Evolutionary conservation across 2,888 invertebrate genomes (phyloP), one percentile per base, ranked within the genome.

Genomic region (Taphrorychus bicolor): DNA sequence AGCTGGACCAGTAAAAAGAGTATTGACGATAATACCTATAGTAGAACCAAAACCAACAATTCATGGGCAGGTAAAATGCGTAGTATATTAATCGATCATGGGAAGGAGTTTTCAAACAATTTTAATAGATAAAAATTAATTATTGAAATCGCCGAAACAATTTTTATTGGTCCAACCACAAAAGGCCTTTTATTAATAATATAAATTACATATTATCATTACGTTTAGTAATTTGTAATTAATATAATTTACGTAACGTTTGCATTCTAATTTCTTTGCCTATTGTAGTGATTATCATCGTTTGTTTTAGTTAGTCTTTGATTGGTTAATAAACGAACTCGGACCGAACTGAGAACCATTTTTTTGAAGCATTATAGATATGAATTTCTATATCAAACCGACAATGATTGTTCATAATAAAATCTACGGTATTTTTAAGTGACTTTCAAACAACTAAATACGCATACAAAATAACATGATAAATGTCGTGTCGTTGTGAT

Each of bases 241-340:
- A 69, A 69, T 69, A 69, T 69, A 69, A 69, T 69, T 69, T 70
- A 70, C 66, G 66, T 70, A 66, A 70, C 66, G 66, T 21, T 51
- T 18, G 45, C 17, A 9, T 45, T 51, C 51, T 51, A 51, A 11
- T 19, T 11, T 51, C 54, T 70, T 66, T 61, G 61, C 65, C 70
- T 70, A 70, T 70, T 70, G 70, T 70, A 70, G 63, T 70, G 70
- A 70, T 70, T 70, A 70, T 70, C 70, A 70, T 70, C 70, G 70
- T 70, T 69, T 41, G 32, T 59, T 65, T 61, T 56, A 54, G 48
- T 66, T 70, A 69, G 70, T 70, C 70, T 70, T 70, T 70, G 61
- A 64, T 59, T 67, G 62, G 67, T 58, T 57, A 58, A 58, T 62
- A 67, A 66, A 51, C n/a, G 19, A 59, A 45, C 9, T 16, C 45